Evolutionary conservation across 2,888 invertebrate genomes (phyloP).

Genomic region (Melieria crassipennis): DNA sequence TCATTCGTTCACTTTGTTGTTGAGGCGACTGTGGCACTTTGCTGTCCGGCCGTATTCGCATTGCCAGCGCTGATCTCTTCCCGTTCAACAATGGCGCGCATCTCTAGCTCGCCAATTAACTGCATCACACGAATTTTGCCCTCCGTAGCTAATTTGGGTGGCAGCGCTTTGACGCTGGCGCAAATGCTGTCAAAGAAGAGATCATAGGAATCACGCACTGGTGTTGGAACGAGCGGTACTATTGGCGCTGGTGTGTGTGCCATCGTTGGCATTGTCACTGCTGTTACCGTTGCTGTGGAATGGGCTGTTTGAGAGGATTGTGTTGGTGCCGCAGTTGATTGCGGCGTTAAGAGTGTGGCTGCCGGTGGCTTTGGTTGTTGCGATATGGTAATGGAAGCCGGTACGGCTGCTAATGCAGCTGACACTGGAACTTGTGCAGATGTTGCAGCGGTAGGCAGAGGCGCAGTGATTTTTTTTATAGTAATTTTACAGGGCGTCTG

Average conservation of each 20-base stretch:
- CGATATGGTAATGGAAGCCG: constrained; percentile 31
- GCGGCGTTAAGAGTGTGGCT: no score
- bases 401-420: constrained; percentile 53
- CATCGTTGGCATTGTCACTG: no score
- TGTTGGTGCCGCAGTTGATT: no score
- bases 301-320: no score
- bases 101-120: constrained; percentile 55
- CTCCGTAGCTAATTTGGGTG: constrained; percentile 57
- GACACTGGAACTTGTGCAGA: not conserved
- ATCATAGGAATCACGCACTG: no score
- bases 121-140: constrained; percentile 56
- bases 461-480: constrained; percentile 51
- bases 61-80: no score
- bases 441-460: constrained; percentile 16
- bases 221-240: no score
- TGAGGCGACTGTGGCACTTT: constrained; percentile 52
- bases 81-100: constrained; percentile 55
- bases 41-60: constrained; percentile 30
- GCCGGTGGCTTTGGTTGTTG: constrained; percentile 13
- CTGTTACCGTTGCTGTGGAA: no score
- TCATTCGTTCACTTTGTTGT: constrained; percentile 27
- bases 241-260: no score
- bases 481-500: constrained; percentile 52
- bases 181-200: constrained; percentile 58
- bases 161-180: constrained; percentile 54